Conservation (phyloP, 2,113 vertebrate genomes). For the Cololabis saira region DNA sequence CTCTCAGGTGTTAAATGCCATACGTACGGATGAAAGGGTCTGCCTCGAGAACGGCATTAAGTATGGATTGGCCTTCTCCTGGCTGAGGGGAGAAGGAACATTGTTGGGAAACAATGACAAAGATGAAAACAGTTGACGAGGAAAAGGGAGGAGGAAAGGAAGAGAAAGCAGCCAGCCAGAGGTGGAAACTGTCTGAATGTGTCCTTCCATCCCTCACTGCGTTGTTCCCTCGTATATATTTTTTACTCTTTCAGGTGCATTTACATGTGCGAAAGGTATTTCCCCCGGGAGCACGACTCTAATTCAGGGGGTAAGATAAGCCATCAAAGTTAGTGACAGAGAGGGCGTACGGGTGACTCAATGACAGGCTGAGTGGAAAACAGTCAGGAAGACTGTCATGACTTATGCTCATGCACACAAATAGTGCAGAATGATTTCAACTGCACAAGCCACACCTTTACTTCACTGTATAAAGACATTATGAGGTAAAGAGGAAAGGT, state of each 20-base stretch:
- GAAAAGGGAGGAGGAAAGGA: slow-evolving; percentile 12
- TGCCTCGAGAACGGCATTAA: slow-evolving; percentile 48
- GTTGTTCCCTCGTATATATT: slow-evolving; percentile 62
- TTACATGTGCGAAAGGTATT: slow-evolving; percentile 77
- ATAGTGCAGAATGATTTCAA: slow-evolving; percentile 10
- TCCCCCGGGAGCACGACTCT: slow-evolving; percentile 72
- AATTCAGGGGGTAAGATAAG: slow-evolving; percentile 76
- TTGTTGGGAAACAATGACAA: slow-evolving; percentile 43
- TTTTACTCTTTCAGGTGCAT: slow-evolving; percentile 69
- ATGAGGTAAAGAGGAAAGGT: slow-evolving; percentile 47
- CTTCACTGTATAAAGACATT: slow-evolving; percentile 19
- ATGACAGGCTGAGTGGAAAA: slow-evolving; percentile 67
- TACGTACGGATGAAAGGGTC: slow-evolving; percentile 72
- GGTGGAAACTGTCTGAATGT: slow-evolving; percentile 40
- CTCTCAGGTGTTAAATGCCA: slow-evolving; percentile 79
- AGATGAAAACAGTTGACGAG: slow-evolving; percentile 25
- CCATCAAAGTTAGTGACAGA: slow-evolving; percentile 78
- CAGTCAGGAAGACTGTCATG: slow-evolving; percentile 56
- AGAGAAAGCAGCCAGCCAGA: neutral
- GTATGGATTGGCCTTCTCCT: slow-evolving; percentile 47
- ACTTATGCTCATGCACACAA: slow-evolving; percentile 23
- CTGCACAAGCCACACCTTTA: slow-evolving; percentile 33
- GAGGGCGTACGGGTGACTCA: slow-evolving; percentile 71
- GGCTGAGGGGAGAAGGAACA: slow-evolving; percentile 35
- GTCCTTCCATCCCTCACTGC: slow-evolving; percentile 50